Base-by-base conservation (phyloP, 2,888 invertebrate species). In the Beris chalybata region DNA sequence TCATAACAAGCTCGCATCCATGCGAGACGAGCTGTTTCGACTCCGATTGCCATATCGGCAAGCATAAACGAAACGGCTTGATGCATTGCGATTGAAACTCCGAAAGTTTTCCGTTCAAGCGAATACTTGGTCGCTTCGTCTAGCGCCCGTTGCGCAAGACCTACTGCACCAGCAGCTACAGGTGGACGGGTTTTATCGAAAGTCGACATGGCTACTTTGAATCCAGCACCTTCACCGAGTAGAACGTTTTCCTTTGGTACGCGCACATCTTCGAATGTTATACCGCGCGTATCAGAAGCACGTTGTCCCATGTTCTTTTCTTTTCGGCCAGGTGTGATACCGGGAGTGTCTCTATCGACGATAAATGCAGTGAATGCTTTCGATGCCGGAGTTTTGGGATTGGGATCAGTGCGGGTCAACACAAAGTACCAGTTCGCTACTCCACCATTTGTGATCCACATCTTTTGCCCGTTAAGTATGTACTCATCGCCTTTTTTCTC, bases 361-460 rank as follows among this genome's bases (percentile, higher is more conserved):
- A 90, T 86, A 73, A 91, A 91, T 4, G 85, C 90, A 22, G 90
- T 89, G 75, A 91, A 89, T 0, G 95, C 94, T 55, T 93, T 93
- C 74, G 88, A 85, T 2, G 95, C 87, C 1, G 95, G 87, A 65
- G 86, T 84, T 79, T 94, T 94, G 3, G 94, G 94, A 78, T 96
- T 93, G 0, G 92, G 87, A 80, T 92, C 87, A 0, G 95, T 93
- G 68, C 95, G 85, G 0, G 95, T 94, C 71, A 96, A 81, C 45
- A 96, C 91, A 78, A 95, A 96, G 79, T 92, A 90, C 92, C 92
- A 96, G 81, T 92, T 93, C 13, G 96, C 95, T 44, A 92, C 90
- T 53, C 93, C 95, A 43, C 93, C 95, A 78, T 95, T 95, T 55
- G 96, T 96, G 76, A 97, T 96, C 96, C 96, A 97, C 96, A 96